Percentiles rank a stretch among this genome's conserved stretches.
These are phyloP conservation scores for Coenonympha glycerion DNA, from an alignment of 2,888 invertebrate species.

Conservation along the genomic window DNA sequence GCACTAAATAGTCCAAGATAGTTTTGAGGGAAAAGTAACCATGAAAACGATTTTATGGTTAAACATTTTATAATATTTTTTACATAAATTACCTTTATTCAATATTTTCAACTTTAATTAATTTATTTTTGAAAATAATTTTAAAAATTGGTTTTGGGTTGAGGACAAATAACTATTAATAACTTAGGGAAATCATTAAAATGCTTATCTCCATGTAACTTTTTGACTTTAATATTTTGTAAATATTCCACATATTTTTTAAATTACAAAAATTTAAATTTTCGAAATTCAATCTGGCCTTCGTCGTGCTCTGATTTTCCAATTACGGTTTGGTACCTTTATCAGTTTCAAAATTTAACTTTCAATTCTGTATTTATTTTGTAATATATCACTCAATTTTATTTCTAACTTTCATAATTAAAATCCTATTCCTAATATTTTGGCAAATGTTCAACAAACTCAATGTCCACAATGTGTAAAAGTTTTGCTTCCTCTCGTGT, in stretches of 20 bases:
- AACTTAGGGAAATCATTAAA: neutral
- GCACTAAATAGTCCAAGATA: neutral
- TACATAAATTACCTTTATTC: too few relatives aligned
- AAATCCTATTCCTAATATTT: neutral
- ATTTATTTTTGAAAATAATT: too few relatives aligned
- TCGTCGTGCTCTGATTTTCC: neutral
- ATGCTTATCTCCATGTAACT: neutral
- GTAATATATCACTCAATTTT: neutral
- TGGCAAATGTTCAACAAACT: neutral
- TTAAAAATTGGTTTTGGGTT: too few relatives aligned
- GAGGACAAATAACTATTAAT: too few relatives aligned
- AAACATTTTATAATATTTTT: too few relatives aligned
- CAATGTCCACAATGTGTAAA: too few relatives aligned
- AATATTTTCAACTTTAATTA: too few relatives aligned
- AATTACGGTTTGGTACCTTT: neutral
- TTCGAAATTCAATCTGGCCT: neutral
- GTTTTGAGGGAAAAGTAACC: too few relatives aligned
- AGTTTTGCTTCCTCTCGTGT: too few relatives aligned
- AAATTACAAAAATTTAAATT: too few relatives aligned
- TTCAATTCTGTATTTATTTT: neutral
- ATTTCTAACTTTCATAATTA: neutral
- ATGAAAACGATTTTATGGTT: too few relatives aligned
- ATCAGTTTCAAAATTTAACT: neutral
- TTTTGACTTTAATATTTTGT: neutral
- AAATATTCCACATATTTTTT: too few relatives aligned